These are phyloP conservation scores for Pteropus alecto DNA, from an alignment of 2,113 vertebrate species.

Conservation along the genomic window DNA sequence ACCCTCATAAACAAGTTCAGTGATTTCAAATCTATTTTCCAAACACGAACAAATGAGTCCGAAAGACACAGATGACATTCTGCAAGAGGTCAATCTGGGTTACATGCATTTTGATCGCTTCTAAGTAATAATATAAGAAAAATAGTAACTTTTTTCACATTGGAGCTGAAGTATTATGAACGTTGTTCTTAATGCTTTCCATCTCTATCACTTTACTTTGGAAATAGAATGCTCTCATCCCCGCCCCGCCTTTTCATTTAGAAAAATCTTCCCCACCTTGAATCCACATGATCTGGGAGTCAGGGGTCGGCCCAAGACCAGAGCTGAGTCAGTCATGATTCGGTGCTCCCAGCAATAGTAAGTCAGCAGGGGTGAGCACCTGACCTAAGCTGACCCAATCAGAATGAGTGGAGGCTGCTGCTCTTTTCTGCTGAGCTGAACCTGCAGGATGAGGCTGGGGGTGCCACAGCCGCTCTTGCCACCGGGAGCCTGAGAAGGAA, in stretches of 20 bases:
- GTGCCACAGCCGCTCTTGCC: rapidly evolving
- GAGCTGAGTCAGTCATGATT: not conserved
- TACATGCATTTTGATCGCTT: not conserved
- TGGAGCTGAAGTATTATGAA: not conserved
- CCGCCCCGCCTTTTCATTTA: not conserved
- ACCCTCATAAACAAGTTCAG: not conserved
- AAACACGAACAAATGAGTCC: conserved; percentile 20
- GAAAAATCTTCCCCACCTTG: not conserved
- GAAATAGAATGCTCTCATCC: not conserved
- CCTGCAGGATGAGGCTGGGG: not conserved
- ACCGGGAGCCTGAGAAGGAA: not conserved
- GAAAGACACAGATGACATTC: not conserved
- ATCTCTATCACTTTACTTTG: not conserved
- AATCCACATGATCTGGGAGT: not conserved
- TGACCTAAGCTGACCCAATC: not conserved
- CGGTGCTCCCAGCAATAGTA: not conserved
- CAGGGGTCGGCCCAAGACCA: not conserved
- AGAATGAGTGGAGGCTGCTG: not conserved
- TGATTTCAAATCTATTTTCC: conserved; percentile 30
- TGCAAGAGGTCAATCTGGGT: not conserved
- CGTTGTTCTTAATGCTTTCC: not conserved
- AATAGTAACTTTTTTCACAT: not conserved
- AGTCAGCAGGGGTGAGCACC: not conserved
- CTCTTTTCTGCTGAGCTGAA: not conserved
- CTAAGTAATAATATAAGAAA: not conserved